Evolutionary conservation across 1,140 invertebrate species (phyloP).

Genomic region (Saxidomus purpurata): DNA sequence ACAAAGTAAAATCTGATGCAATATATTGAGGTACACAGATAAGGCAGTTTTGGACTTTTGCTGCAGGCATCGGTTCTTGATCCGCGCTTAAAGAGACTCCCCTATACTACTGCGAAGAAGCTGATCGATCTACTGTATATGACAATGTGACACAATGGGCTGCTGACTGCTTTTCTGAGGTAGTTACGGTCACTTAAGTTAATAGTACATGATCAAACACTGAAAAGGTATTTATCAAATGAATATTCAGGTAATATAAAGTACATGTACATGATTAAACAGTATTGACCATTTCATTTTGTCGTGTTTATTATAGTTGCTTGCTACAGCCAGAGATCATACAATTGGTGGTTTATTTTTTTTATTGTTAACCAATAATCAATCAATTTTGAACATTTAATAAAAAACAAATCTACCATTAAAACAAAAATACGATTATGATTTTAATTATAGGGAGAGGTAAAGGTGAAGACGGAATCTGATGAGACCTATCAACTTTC

Average conservation of each 20-base stretch:
- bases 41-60: neutral
- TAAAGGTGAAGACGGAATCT: neutral
- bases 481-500: neutral
- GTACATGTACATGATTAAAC: no score
- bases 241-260: no score
- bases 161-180: neutral
- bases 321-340: no score
- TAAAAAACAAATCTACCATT: neutral
- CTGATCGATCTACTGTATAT: neutral
- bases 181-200: neutral
- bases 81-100: conserved; percentile 31
- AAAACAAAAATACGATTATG: neutral
- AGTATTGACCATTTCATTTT: no score
- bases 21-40: conserved; percentile 19
- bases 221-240: no score
- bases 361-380: no score
- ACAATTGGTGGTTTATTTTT: no score
- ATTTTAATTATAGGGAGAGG: no score
- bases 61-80: conserved; percentile 19
- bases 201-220: no score
- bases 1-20: neutral
- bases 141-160: neutral
- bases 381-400: no score
- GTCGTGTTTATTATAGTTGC: no score
- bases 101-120: neutral